Evolutionary conservation across 2,113 vertebrate species (phyloP).

Genomic region (Prietella phreatophila): DNA sequence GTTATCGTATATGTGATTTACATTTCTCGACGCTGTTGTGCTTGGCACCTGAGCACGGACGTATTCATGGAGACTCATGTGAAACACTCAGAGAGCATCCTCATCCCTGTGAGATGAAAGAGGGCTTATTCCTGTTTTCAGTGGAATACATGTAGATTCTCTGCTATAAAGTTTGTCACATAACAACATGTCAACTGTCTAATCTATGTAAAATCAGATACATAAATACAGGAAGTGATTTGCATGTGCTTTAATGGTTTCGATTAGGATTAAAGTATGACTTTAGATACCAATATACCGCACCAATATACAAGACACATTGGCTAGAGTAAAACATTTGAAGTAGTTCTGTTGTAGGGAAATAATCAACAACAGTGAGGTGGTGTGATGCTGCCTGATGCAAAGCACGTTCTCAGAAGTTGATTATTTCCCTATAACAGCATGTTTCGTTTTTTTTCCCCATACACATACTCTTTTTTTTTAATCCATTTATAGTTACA

Average conservation of each 20-base stretch:
- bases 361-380: not conserved
- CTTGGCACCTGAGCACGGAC: conserved; percentile 44
- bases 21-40: conserved; percentile 47
- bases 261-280: not conserved
- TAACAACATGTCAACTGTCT: not conserved
- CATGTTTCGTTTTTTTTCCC: not conserved
- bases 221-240: not conserved
- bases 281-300: not conserved
- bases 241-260: not conserved
- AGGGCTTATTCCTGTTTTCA: conserved; percentile 28
- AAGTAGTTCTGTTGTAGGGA: not conserved
- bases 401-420: not conserved
- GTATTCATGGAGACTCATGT: conserved; percentile 27
- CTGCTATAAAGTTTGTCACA: conserved; percentile 20
- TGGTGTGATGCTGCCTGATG: not conserved
- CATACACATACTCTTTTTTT: no score
- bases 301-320: not conserved
- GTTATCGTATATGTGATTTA: conserved; percentile 43
- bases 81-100: conserved; percentile 23
- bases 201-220: not conserved
- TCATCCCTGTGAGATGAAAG: conserved; percentile 37
- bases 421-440: not conserved
- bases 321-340: not conserved
- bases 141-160: conserved; percentile 7
- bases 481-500: not conserved